Evolutionary conservation across 2,797 vertebrate species (phyloP).

Genomic region (Pogonophryne albipinna): DNA sequence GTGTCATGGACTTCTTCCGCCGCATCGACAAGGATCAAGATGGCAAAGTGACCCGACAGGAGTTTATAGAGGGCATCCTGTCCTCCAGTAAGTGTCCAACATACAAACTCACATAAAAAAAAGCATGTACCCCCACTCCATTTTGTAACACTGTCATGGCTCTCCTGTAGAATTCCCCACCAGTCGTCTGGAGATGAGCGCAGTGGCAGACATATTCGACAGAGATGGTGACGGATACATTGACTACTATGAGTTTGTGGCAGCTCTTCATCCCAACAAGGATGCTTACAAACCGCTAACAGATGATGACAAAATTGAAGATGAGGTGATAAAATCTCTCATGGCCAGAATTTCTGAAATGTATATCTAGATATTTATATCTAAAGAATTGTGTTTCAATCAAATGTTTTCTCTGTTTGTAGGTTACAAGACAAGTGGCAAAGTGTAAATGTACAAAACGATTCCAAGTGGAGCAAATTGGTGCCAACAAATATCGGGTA

Average conservation of each 20-base stretch:
- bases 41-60: slow-evolving; percentile 98
- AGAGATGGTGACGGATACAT: slow-evolving; percentile 99
- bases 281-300: slow-evolving; percentile 98
- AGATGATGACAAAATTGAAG: slow-evolving; percentile 99
- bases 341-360: neutral
- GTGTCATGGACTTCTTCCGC: slow-evolving; percentile 99
- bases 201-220: slow-evolving; percentile 98
- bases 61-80: slow-evolving; percentile 99
- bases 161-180: slow-evolving; percentile 92
- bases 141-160: slow-evolving; percentile 11
- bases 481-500: slow-evolving; percentile 99
- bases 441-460: slow-evolving; percentile 99
- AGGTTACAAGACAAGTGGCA: slow-evolving; percentile 99
- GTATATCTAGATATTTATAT: neutral
- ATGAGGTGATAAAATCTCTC: slow-evolving; percentile 87
- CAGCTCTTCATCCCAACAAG: slow-evolving; percentile 98
- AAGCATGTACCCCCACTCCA: neutral
- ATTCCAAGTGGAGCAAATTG: slow-evolving; percentile 99
- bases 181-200: slow-evolving; percentile 98
- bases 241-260: slow-evolving; percentile 99
- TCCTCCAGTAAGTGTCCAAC: slow-evolving; percentile 93
- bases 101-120: neutral
- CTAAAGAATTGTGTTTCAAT: slow-evolving; percentile 1
- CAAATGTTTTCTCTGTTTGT: slow-evolving; percentile 13
- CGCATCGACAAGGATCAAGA: slow-evolving; percentile 99